Evolutionary conservation across 64 coral and sea anemone genomes (phyloP).

Genomic region (Hydrozoanthus tunicans): DNA sequence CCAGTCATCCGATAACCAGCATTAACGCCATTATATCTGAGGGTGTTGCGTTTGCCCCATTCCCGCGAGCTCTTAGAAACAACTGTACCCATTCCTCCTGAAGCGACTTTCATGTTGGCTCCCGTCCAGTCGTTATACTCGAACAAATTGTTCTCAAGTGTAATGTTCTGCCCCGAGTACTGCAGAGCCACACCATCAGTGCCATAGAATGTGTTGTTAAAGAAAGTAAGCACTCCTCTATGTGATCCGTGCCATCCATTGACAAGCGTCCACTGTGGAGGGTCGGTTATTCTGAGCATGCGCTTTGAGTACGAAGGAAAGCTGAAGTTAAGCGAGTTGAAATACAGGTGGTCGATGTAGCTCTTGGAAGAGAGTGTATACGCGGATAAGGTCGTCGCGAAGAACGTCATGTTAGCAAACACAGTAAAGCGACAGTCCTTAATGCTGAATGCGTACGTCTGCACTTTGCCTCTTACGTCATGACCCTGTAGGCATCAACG

Average conservation of each 20-base stretch:
- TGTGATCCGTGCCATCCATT: not conserved
- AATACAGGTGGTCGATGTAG: conserved; percentile 31
- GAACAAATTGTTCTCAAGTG: conserved; percentile 80
- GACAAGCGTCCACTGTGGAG: conserved; percentile 55
- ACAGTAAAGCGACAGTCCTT: conserved; percentile 2
- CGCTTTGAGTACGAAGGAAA: conserved; percentile 69
- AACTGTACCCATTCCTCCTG: conserved; percentile 70
- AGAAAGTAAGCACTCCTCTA: conserved; percentile 39
- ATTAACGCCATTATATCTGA: conserved; percentile 66
- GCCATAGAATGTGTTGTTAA: conserved; percentile 79
- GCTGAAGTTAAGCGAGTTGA: conserved; percentile 58
- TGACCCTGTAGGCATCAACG: conserved; percentile 20
- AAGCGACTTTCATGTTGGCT: conserved; percentile 56
- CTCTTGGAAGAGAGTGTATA: not conserved
- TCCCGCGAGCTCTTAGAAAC: conserved; percentile 60
- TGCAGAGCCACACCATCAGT: conserved; percentile 77
- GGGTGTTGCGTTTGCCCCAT: conserved; percentile 61
- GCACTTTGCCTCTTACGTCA: conserved; percentile 62
- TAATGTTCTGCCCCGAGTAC: conserved; percentile 59
- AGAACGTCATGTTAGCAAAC: conserved; percentile 55
- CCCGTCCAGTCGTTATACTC: conserved; percentile 84
- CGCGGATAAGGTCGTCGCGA: conserved; percentile 54
- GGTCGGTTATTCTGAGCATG: conserved; percentile 56
- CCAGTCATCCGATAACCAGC: conserved; percentile 40
- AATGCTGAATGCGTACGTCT: conserved; percentile 72